A percentile compares a stretch with the other conserved stretches of the same genome.
Evolutionary conservation across 2,113 vertebrate genomes (phyloP).

Genomic region (Australoheros scitulus): DNA sequence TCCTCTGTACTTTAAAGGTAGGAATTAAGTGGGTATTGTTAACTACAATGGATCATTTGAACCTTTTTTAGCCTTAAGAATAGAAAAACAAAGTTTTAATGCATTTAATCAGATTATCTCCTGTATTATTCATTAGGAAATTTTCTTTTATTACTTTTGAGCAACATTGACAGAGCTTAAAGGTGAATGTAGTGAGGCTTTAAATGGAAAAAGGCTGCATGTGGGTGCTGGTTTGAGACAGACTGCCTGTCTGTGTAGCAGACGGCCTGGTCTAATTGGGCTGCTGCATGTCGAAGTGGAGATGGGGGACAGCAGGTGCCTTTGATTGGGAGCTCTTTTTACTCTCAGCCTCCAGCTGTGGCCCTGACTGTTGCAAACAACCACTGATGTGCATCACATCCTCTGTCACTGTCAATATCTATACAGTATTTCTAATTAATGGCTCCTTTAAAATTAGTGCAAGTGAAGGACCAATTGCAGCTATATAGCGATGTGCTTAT

Average conservation of each 20-base stretch:
- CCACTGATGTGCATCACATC: conserved; percentile 14
- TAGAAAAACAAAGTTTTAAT: neutral
- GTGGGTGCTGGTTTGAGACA: conserved; percentile 12
- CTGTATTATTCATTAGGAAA: neutral
- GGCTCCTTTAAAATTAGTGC: neutral
- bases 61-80: neutral
- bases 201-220: neutral
- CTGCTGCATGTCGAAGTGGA: conserved; percentile 32
- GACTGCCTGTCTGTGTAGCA: conserved; percentile 43
- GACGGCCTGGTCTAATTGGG: conserved; percentile 73
- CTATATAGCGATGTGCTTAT: conserved; percentile 18
- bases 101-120: neutral
- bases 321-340: conserved; percentile 68
- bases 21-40: neutral
- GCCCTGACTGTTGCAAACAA: conserved; percentile 56
- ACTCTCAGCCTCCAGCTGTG: conserved; percentile 63
- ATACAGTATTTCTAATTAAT: conserved; percentile 4
- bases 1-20: neutral
- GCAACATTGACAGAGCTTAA: neutral
- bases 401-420: neutral
- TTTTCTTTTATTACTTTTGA: neutral
- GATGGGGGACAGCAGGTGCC: conserved; percentile 42
- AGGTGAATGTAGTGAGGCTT: neutral
- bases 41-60: neutral
- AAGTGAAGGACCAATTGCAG: neutral